Percentiles rank a stretch among this genome's conserved stretches.
These are phyloP conservation scores for Drosophila yakuba DNA, from an alignment of 1,140 invertebrate genomes.

Conservation along the genomic window DNA sequence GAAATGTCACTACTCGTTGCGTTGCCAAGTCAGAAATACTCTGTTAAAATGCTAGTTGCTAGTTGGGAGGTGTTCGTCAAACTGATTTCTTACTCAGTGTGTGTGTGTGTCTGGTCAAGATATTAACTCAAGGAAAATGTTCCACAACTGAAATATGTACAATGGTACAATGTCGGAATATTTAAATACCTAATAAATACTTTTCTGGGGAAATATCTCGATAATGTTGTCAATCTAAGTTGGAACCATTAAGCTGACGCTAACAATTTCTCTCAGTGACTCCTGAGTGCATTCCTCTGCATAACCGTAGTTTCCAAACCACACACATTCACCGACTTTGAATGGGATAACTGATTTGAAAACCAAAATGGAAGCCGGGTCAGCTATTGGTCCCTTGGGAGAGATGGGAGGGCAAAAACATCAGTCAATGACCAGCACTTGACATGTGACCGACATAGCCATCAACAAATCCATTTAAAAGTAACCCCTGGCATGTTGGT, in stretches of 20 bases:
- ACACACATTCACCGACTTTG: slow-evolving; percentile 5
- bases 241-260: too few relatives aligned
- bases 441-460: slow-evolving; percentile 73
- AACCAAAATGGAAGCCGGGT: slow-evolving; percentile 17
- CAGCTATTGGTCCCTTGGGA: slow-evolving; percentile 22
- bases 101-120: neutral
- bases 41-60: slow-evolving; percentile 11
- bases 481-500: slow-evolving; percentile 28
- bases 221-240: too few relatives aligned
- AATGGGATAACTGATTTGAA: slow-evolving; percentile 37
- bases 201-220: too few relatives aligned
- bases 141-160: too few relatives aligned
- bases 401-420: slow-evolving; percentile 19
- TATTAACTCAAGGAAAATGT: neutral
- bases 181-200: too few relatives aligned
- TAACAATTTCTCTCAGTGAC: slow-evolving; percentile 12
- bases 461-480: slow-evolving; percentile 76
- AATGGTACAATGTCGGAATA: neutral
- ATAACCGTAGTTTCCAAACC: slow-evolving; percentile 13
- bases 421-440: slow-evolving; percentile 69
- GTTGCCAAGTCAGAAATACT: slow-evolving; percentile 21
- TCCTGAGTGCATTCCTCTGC: slow-evolving; percentile 15
- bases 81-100: slow-evolving; percentile 2
- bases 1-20: slow-evolving; percentile 61
- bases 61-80: slow-evolving; percentile 18